Evolutionary conservation across 1,140 invertebrate genomes (phyloP).

Genomic region (Eriosoma lanigerum): DNA sequence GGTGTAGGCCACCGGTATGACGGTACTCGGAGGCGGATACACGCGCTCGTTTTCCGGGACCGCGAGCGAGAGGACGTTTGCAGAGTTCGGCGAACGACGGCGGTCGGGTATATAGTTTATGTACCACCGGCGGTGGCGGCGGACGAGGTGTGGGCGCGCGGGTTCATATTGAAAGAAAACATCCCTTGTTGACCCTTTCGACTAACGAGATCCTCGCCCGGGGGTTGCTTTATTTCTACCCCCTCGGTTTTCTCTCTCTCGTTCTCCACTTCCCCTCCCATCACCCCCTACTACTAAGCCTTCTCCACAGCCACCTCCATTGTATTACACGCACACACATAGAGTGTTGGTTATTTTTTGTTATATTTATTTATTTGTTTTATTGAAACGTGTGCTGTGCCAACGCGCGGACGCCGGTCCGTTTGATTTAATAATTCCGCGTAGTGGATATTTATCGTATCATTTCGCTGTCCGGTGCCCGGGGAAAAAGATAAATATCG

Average conservation of each 20-base stretch:
- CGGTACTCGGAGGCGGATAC: not conserved
- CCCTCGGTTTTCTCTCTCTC: not conserved
- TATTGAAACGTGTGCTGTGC: conserved; percentile 32
- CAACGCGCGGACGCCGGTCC: not conserved
- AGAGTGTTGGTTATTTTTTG: conserved; percentile 38
- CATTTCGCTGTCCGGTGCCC: not conserved
- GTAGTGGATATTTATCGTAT: not conserved
- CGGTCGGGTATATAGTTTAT: not conserved
- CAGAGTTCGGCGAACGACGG: too few species aligned
- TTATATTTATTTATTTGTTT: conserved; percentile 49
- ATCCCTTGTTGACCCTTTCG: conserved; percentile 49
- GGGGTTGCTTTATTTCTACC: conserved; percentile 39
- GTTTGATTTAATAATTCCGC: conserved; percentile 31
- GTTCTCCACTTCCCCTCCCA: not conserved
- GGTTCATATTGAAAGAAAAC: conserved; percentile 48
- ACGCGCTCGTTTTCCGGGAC: not conserved
- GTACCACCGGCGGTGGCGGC: not conserved
- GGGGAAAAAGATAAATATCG: not conserved
- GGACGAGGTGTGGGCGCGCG: not conserved
- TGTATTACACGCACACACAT: not conserved
- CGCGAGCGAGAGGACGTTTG: not conserved
- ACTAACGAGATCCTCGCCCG: conserved; percentile 48
- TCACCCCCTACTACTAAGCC: too few species aligned
- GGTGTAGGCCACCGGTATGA: not conserved
- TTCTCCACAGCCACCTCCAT: not conserved